Conservation (phyloP, 2,888 invertebrate species). For the Papilio protenor region DNA sequence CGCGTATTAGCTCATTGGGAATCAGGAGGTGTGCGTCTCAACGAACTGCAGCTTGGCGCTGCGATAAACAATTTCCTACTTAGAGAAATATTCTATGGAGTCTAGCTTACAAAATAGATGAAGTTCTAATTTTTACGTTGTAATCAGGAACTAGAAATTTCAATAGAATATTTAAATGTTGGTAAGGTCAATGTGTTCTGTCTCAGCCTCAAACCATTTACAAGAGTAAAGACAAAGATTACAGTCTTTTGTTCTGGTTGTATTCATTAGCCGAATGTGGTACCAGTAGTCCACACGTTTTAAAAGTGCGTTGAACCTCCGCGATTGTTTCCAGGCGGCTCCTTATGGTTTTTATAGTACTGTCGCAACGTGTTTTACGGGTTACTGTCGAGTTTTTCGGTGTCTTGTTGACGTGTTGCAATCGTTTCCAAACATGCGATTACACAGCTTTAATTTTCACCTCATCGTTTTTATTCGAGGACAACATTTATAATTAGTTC, state of each 20-base stretch:
- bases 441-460: slow-evolving; percentile 11
- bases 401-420: slow-evolving; percentile 60
- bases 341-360: slow-evolving; percentile 46
- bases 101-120: neutral
- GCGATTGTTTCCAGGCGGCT: slow-evolving; percentile 67
- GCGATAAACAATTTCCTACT: slow-evolving; percentile 24
- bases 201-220: neutral
- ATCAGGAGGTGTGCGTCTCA: slow-evolving; percentile 31
- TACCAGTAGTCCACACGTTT: slow-evolving; percentile 67
- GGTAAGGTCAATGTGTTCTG: neutral
- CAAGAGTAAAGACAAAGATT: slow-evolving; percentile 57
- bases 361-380: slow-evolving; percentile 75
- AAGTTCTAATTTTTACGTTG: neutral
- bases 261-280: slow-evolving; percentile 80
- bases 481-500: slow-evolving; percentile 8
- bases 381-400: slow-evolving; percentile 65
- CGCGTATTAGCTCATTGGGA: slow-evolving; percentile 36
- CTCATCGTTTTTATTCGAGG: neutral
- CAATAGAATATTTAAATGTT: neutral
- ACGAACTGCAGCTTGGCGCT: slow-evolving; percentile 23
- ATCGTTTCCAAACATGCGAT: slow-evolving; percentile 42
- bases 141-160: neutral
- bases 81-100: slow-evolving; percentile 2
- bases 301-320: slow-evolving; percentile 74
- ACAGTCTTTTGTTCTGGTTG: slow-evolving; percentile 74